A percentile compares a stretch with the other conserved stretches of the same genome.
Conservation (phyloP, 2,113 vertebrate species). For the Campylorhamphus procurvoides region DNA sequence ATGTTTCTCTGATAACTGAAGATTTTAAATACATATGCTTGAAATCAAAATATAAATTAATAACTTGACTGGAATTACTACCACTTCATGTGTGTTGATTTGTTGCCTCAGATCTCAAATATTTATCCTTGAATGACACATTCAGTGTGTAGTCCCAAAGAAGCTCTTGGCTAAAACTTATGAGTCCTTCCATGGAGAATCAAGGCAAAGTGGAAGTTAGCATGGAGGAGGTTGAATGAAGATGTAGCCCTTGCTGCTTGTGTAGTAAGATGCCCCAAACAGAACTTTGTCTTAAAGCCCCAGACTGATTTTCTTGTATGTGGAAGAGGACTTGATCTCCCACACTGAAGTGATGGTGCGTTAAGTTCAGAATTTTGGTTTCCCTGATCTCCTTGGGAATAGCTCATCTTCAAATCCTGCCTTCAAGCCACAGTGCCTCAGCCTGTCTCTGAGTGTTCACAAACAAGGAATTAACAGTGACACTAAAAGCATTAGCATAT, state of each 20-base stretch:
- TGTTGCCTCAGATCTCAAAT: background rate
- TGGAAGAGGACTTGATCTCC: background rate
- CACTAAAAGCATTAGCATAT: constrained; percentile 51
- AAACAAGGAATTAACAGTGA: constrained; percentile 45
- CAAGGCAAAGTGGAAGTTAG: background rate
- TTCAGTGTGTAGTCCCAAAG: background rate
- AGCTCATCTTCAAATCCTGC: background rate
- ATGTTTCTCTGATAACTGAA: background rate
- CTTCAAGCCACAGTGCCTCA: background rate
- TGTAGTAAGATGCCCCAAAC: background rate
- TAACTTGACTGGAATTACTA: background rate
- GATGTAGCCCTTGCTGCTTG: background rate
- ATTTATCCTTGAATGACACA: background rate
- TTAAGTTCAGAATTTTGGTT: background rate
- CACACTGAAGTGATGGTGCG: background rate
- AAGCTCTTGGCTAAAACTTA: background rate
- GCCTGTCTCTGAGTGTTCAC: background rate
- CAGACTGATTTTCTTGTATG: background rate
- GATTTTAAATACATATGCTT: background rate
- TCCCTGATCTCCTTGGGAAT: background rate
- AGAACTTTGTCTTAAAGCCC: background rate
- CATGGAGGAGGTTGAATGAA: background rate
- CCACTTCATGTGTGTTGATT: background rate
- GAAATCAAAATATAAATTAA: background rate
- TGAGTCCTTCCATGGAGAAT: background rate